Percentiles rank a stretch among this genome's conserved stretches.
Evolutionary conservation across 2,888 invertebrate species (phyloP).

Genomic region (Anodontia alba): DNA sequence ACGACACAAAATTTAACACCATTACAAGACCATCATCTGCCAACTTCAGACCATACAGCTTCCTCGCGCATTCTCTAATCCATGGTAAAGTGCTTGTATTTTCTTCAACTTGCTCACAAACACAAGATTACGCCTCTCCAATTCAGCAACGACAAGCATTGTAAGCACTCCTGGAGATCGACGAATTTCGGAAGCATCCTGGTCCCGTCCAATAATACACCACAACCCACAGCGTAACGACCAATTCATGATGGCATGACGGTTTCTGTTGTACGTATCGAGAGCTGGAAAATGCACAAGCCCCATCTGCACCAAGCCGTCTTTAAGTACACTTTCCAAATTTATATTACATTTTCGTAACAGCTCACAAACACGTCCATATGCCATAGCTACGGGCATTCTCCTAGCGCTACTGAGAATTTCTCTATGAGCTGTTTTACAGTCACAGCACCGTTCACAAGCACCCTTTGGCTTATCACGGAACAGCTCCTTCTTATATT

Average conservation of each 20-base stretch:
- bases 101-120: constrained; percentile 43
- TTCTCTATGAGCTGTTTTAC: background rate
- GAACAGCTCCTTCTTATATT: constrained; percentile 29
- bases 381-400: constrained; percentile 7
- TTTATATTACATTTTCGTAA: background rate
- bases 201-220: constrained; percentile 27
- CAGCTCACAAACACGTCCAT: constrained; percentile 15
- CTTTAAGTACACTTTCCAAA: constrained; percentile 11
- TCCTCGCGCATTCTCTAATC: constrained; percentile 28
- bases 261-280: constrained; percentile 12
- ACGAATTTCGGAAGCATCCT: background rate
- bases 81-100: constrained; percentile 26
- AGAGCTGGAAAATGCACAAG: constrained; percentile 28
- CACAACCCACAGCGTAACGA: constrained; percentile 25
- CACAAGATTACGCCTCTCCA: constrained; percentile 40
- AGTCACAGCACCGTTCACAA: background rate
- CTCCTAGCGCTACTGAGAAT: constrained; percentile 7
- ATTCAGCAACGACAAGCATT: constrained; percentile 31
- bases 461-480: constrained; percentile 18
- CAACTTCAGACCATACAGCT: constrained; percentile 28
- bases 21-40: constrained; percentile 22
- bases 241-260: constrained; percentile 31
- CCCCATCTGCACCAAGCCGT: constrained; percentile 22
- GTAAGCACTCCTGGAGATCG: constrained; percentile 22
- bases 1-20: constrained; percentile 32